Conservation (phyloP, 2,797 vertebrate genomes). For the Schizopygopsis malacanthus region DNA sequence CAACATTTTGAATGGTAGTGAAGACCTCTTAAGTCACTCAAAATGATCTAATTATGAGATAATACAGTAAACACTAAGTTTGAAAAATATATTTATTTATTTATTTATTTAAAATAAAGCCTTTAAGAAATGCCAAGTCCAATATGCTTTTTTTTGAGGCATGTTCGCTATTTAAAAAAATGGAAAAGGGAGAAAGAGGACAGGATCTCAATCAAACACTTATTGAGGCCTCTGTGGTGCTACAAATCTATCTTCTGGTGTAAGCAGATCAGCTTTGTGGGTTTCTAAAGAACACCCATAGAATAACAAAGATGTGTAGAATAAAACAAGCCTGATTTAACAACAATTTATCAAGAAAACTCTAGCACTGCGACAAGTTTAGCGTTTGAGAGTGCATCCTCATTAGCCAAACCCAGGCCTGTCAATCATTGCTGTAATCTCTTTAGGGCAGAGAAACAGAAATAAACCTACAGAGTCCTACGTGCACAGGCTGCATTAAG, state of each 20-base stretch:
- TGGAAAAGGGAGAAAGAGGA: neutral
- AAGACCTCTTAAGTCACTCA: neutral
- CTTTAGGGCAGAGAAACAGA: slow-evolving; percentile 48
- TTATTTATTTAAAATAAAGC: neutral
- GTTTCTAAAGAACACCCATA: slow-evolving; percentile 12
- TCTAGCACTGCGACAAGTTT: slow-evolving; percentile 11
- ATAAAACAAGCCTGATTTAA: slow-evolving; percentile 39
- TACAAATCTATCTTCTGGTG: neutral
- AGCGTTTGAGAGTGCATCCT: slow-evolving; percentile 26
- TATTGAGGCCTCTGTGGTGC: neutral
- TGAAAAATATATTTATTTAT: neutral
- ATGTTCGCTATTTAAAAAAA: neutral
- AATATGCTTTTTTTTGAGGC: neutral
- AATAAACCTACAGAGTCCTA: slow-evolving; percentile 49
- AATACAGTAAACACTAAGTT: neutral
- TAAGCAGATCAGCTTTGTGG: slow-evolving; percentile 2
- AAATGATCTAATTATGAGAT: no score
- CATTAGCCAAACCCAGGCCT: slow-evolving; percentile 40
- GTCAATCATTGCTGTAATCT: slow-evolving; percentile 54
- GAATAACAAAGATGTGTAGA: slow-evolving; percentile 29
- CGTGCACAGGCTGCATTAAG: slow-evolving; percentile 22
- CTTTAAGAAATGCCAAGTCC: neutral
- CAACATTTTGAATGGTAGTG: neutral
- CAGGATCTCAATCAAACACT: neutral
- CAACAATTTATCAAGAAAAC: slow-evolving; percentile 22